phyloP scores from a whole-genome alignment of 2,113 vertebrate genomes.

The Xenopus laevis region DNA sequence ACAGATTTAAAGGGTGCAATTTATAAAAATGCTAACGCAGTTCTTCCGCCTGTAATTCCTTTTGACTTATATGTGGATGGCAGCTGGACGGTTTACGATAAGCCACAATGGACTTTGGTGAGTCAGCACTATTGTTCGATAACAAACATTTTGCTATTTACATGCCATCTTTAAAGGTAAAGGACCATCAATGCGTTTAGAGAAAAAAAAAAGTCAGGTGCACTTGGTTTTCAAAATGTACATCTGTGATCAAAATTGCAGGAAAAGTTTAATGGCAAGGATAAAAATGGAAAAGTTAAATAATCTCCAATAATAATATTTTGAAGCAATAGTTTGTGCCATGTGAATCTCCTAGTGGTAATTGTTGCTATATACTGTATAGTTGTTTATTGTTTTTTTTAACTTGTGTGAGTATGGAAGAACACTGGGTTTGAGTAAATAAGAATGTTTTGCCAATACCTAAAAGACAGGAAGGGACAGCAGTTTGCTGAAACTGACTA shows the following conservation, averaged over 20 bases:
- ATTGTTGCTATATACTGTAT: too few species aligned
- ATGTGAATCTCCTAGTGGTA: too few species aligned
- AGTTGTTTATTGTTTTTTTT: too few species aligned
- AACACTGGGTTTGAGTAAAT: too few species aligned
- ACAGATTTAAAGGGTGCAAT: constrained; percentile 7
- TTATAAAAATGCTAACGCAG: not conserved
- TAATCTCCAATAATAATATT: not conserved
- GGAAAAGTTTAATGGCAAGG: not conserved
- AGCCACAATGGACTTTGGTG: not conserved
- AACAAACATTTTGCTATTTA: not conserved
- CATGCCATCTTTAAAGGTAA: not conserved
- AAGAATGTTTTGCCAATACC: too few species aligned
- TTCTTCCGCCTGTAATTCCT: not conserved
- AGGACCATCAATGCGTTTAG: not conserved
- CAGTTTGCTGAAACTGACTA: too few species aligned
- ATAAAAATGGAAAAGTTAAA: not conserved
- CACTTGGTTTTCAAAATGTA: not conserved
- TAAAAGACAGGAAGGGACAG: too few species aligned
- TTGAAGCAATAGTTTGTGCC: not conserved
- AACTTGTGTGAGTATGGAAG: too few species aligned
- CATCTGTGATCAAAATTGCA: not conserved
- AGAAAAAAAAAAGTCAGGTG: not conserved
- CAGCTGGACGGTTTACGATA: constrained; percentile 11
- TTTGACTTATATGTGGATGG: constrained; percentile 5
- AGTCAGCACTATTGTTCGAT: not conserved